A percentile compares a stretch with the other conserved stretches of the same genome.
These are phyloP conservation scores for Chaetodon auriga DNA, from an alignment of 2,113 vertebrate species.

Conservation along the genomic window DNA sequence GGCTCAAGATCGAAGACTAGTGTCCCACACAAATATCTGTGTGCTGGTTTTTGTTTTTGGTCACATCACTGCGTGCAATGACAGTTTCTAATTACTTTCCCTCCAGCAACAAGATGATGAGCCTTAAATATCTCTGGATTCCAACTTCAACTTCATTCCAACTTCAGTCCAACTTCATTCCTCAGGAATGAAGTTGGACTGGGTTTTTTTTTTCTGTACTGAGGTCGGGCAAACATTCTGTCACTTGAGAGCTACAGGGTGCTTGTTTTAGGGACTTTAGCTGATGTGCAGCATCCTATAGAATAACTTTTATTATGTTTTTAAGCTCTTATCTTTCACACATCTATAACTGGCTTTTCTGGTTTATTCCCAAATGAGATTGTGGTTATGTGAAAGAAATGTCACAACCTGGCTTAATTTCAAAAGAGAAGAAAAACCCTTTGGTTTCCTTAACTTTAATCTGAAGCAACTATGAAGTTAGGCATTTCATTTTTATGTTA, in stretches of 20 bases:
- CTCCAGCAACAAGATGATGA: not conserved
- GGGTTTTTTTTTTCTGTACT: not conserved
- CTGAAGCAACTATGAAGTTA: not conserved
- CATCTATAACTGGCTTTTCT: not conserved
- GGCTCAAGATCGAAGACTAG: constrained; percentile 84
- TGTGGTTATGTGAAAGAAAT: not conserved
- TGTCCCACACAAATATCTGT: not conserved
- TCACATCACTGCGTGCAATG: not conserved
- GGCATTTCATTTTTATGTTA: not conserved
- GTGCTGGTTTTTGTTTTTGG: not conserved
- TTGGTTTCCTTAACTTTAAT: too few species aligned
- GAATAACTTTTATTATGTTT: not conserved
- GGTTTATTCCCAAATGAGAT: constrained; percentile 3
- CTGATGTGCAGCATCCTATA: not conserved
- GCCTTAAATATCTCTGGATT: not conserved
- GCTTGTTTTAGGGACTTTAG: not conserved
- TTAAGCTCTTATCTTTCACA: not conserved
- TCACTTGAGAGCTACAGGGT: not conserved
- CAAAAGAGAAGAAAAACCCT: too few species aligned
- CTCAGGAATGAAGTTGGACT: constrained; percentile 33
- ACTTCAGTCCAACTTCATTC: too few species aligned
- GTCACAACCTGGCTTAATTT: too few species aligned
- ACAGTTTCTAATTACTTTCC: not conserved
- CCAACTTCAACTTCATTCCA: too few species aligned
- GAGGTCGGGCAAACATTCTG: constrained; percentile 4